Evolutionary conservation across 92 coral and sea anemone species (phyloP), one percentile per base, ranked within the genome.

Genomic region (Scolanthus callimorphus): DNA sequence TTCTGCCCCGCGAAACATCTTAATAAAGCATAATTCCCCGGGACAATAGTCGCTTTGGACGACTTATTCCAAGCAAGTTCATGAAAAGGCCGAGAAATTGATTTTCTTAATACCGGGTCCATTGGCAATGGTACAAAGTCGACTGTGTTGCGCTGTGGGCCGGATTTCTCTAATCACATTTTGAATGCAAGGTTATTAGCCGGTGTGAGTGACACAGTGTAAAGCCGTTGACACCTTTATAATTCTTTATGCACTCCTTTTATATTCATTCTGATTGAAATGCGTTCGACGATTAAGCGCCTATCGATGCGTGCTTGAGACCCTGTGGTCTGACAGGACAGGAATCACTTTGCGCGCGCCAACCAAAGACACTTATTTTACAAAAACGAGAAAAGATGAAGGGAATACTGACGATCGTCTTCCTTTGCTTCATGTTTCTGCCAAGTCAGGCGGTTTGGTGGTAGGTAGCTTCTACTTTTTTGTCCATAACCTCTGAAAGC

Each of bases 191-290:
- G 63, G 67, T 83, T 71, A 87, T 77, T 83, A 83, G 81, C 69
- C 66, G 28, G 38, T 55, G 71, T 83, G 85, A 87, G 60, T 82
- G 95, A 83, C 95, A 83, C 74, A 44, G 48, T 43, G 55, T 73
- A 83, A 87, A 87, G 81, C 83, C 82, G 71, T 87, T 83, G 96
- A 87, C 96, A 87, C 96, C 90, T 84, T 65, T 57, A 76, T 87
- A 77, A 87, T 87, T 75, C 75, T 80, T 65, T 73, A 71, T 83
- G 80, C 86, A 63, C 52, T 43, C 78, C 83, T 72, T 84, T 78
- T 76, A 77, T 83, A 45, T 72, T 73, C 49, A 75, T 38, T 70
- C 60, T 73, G 86, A 76, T 73, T 67, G 81, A 64, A 71, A 65
- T 67, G 49, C 75, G 80, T 59, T 72, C 66, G 80, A 60, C 47